Base-by-base conservation (phyloP, 2,888 invertebrate genomes). In the Lysandra coridon region DNA sequence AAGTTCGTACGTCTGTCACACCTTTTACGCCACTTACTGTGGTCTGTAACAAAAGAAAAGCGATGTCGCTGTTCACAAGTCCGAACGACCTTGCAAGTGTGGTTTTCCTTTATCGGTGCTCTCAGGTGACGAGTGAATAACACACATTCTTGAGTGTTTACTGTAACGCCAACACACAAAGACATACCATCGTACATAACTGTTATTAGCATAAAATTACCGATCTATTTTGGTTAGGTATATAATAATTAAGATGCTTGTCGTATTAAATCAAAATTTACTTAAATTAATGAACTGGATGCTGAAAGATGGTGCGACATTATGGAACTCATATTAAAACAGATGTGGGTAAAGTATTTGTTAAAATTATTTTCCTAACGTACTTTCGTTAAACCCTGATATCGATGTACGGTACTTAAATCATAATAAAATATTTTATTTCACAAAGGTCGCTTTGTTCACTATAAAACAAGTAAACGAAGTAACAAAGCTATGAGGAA, bases 101-200 rank as follows among this genome's bases (percentile, higher is more conserved):
- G 76, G 76, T 76, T 82, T 79, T 79, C 79, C 80, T 80, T 80
- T 79, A 81, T 80, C 80, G 81, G 82, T 81, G 80, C 78, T 82
- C 82, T 82, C 78, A 80, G 57, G 77, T 81, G 80, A 82, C 82
- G 80, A 80, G 80, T 30, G 49, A 75, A 49, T 44, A 75, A 49
- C 44, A 33, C n/a, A 12, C 76, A 76, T 76, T 76, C 14, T 76
- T 76, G 53, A 30, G 17, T 53, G 53, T 53, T 33, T 53, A 53
- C 69, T 69, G 33, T 23, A 33, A 69, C 23, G 1, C 12, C 4
- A 33, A 14, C 69, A 69, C 14, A 33, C 33, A 33, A 30, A 10
- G 23, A 30, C 30, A 64, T 57, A 57, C 14, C 4, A 53, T 17
- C 14, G 17, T 57, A 57, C 57, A 17, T 57, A 49, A 49, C 49